Conservation (phyloP, 2,113 vertebrate species). For the Melierax canorus region DNA sequence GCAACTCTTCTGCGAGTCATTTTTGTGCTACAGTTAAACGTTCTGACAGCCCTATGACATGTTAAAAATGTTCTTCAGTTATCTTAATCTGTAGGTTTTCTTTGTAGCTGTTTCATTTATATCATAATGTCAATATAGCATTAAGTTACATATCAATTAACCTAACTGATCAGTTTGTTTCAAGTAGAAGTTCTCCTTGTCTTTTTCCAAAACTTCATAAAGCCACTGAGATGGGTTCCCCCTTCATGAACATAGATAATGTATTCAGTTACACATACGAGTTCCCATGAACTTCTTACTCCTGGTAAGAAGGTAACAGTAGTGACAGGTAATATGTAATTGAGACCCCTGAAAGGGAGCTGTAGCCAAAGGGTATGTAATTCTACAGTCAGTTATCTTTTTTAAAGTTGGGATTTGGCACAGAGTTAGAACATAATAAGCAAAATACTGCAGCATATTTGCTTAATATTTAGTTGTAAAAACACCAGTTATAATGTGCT, state of each 20-base stretch:
- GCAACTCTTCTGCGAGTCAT: background rate
- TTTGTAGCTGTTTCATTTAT: fast-evolving
- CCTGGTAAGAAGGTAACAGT: background rate
- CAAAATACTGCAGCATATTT: background rate
- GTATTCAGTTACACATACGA: background rate
- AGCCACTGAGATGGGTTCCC: background rate
- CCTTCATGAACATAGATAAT: background rate
- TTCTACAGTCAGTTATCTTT: background rate
- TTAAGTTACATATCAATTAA: background rate
- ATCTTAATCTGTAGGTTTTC: background rate
- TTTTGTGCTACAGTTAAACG: background rate
- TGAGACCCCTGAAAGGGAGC: background rate
- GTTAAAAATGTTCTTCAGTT: background rate
- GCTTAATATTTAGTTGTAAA: background rate
- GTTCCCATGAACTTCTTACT: background rate
- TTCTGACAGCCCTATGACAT: background rate
- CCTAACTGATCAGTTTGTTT: background rate
- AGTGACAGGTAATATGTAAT: background rate
- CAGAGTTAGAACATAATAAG: background rate
- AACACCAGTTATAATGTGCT: background rate
- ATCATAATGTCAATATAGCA: background rate
- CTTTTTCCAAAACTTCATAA: background rate
- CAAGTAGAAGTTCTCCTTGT: background rate
- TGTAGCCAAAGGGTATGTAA: background rate
- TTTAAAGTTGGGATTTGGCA: background rate